Percentiles rank a stretch among this genome's conserved stretches.
phyloP scores from a whole-genome alignment of 2,113 vertebrate genomes.

The human (Homo sapiens) region DNA sequence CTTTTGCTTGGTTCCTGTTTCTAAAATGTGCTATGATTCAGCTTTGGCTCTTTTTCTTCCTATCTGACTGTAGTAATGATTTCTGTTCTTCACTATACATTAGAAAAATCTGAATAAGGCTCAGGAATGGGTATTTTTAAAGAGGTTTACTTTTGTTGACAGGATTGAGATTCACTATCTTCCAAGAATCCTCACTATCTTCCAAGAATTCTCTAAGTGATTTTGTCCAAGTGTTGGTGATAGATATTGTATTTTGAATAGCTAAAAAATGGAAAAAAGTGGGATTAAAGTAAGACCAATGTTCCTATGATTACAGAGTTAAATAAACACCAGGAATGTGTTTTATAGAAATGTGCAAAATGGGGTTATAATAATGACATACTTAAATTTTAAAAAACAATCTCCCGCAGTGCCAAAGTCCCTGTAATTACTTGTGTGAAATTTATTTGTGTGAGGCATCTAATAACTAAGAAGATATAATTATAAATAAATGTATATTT shows the following conservation, averaged over 20 bases:
- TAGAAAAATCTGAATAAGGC: neutral
- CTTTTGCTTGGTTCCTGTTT: neutral
- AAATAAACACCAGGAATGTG: neutral
- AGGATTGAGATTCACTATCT: neutral
- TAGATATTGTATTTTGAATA: neutral
- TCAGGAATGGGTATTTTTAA: neutral
- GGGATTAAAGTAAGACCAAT: neutral
- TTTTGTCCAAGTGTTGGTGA: neutral
- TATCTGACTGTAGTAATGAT: neutral
- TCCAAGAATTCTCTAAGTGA: neutral
- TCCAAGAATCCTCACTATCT: neutral
- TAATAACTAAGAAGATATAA: neutral
- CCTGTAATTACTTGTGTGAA: neutral
- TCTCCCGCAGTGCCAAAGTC: neutral
- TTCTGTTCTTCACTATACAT: neutral
- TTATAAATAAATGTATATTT: neutral
- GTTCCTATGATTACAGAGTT: neutral
- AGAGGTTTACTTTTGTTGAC: neutral
- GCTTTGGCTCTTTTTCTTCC: neutral
- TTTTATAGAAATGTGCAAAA: neutral
- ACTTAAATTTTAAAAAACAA: neutral
- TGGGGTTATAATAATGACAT: neutral
- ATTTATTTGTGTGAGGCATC: neutral
- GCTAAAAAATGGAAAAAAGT: neutral
- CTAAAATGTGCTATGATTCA: neutral